phyloP scores from a whole-genome alignment of 2,797 vertebrate genomes.

The Cygnus olor region DNA sequence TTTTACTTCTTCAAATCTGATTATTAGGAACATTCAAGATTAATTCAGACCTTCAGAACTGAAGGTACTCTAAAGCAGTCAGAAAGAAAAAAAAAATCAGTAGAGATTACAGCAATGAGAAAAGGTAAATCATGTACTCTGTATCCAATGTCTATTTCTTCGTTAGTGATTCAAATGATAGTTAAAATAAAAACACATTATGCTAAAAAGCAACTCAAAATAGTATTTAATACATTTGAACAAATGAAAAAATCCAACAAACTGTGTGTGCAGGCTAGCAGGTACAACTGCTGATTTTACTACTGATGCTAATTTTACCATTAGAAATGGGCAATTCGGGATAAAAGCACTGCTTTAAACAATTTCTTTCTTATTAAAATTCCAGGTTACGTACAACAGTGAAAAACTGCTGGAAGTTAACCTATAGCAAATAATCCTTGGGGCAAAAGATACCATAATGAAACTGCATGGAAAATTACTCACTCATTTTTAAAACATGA shows the following conservation, averaged over 20 bases:
- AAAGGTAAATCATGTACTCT: neutral
- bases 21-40: neutral
- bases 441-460: slow-evolving; percentile 22
- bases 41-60: neutral
- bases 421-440: slow-evolving; percentile 36
- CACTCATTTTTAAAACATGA: slow-evolving; percentile 61
- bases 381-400: neutral
- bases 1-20: neutral
- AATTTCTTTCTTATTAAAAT: slow-evolving; percentile 4
- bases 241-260: neutral
- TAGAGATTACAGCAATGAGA: neutral
- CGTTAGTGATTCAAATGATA: neutral
- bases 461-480: slow-evolving; percentile 64
- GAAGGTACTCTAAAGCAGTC: neutral
- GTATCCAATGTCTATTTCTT: neutral
- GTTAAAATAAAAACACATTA: neutral
- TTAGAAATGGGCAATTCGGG: neutral
- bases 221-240: neutral
- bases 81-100: neutral
- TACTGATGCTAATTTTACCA: neutral
- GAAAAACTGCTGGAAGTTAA: neutral
- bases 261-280: neutral
- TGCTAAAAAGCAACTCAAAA: neutral
- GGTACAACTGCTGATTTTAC: neutral
- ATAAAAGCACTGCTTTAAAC: neutral